Evolutionary conservation across 1,140 invertebrate genomes (phyloP).

Genomic region (Panagrolaimus sp.): DNA sequence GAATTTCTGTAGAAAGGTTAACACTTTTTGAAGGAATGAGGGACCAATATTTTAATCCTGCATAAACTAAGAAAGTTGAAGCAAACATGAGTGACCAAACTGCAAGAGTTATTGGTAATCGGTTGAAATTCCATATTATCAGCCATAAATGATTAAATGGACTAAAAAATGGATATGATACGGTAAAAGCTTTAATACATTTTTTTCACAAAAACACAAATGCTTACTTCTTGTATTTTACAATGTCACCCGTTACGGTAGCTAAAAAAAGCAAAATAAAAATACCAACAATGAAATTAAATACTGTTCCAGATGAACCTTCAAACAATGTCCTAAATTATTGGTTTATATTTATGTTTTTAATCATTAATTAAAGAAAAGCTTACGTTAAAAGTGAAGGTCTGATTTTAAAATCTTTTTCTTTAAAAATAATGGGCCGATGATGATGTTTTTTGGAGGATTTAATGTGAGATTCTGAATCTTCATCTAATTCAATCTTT

Average conservation of each 20-base stretch:
- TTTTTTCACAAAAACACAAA: constrained; percentile 23
- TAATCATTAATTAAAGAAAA: neutral
- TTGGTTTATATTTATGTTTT: constrained; percentile 3
- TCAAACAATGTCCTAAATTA: constrained; percentile 29
- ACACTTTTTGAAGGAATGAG: constrained; percentile 35
- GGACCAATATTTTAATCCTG: constrained; percentile 42
- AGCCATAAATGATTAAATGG: constrained; percentile 53
- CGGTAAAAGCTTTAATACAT: constrained; percentile 16
- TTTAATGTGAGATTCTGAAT: neutral
- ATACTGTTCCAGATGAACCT: constrained; percentile 35
- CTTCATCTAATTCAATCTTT: neutral
- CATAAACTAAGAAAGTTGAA: constrained; percentile 50
- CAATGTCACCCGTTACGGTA: constrained; percentile 38
- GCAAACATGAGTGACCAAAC: constrained; percentile 51
- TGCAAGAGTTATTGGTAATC: constrained; percentile 45
- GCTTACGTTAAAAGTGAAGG: constrained; percentile 35
- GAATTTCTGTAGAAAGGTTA: constrained; percentile 24
- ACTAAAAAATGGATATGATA: constrained; percentile 26
- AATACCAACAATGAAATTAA: constrained; percentile 48
- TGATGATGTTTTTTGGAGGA: no score
- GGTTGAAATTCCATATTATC: constrained; percentile 53
- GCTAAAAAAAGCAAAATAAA: constrained; percentile 42
- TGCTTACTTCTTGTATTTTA: constrained; percentile 41
- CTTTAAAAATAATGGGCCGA: neutral
- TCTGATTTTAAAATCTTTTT: constrained; percentile 29